Evolutionary conservation across 2,113 vertebrate genomes (phyloP), one percentile per base, ranked within the genome.

Genomic region (Rattus rattus): DNA sequence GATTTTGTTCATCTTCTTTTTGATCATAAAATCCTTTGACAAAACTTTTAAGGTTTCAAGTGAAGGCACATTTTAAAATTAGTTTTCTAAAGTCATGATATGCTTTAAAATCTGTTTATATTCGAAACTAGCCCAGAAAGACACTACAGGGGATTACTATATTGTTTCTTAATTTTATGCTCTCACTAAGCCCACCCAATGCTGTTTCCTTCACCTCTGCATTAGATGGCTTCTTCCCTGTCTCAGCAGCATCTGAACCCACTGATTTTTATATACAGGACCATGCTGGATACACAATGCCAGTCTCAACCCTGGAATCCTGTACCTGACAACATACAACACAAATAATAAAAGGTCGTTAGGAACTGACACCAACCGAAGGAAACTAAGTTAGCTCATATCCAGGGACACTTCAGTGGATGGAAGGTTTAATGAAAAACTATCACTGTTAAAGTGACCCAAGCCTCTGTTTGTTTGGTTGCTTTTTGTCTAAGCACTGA

Each of bases 1-100:
- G 56, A 0, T 81, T 98, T 97, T 94, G 39, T 61, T 63, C 14
- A 96, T 97, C 98, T 98, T 98, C 97, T 98, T 97, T 98, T 97
- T 12, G 49, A 84, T 96, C 52, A 33, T 96, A 87, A 98, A 98
- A 91, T 80, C 84, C 43, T 98, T 97, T 47, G 6, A 70, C 95
- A 96, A 98, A 96, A 83, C 92, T 22, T 95, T 1, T 77, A 30
- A 94, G 91, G 28, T 96, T 98, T 97, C 79, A 95, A 79, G 12
- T 61, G 6, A 36, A 91, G 17, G 83, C 11, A 22, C 19, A 14
- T 91, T 36, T 95, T 91, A 83, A 92, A 39, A 16, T 92, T 95
- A 47, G 19, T 96, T 86, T 95, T 88, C 73, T 33, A 79, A 79
- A 79, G 52, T 85, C n/a, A 67, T 76, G 70, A 26, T 26, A 0